Percentiles rank a stretch among this genome's conserved stretches.
Evolutionary conservation across 2,888 invertebrate genomes (phyloP).

Genomic region (Lamellibrachia columna): DNA sequence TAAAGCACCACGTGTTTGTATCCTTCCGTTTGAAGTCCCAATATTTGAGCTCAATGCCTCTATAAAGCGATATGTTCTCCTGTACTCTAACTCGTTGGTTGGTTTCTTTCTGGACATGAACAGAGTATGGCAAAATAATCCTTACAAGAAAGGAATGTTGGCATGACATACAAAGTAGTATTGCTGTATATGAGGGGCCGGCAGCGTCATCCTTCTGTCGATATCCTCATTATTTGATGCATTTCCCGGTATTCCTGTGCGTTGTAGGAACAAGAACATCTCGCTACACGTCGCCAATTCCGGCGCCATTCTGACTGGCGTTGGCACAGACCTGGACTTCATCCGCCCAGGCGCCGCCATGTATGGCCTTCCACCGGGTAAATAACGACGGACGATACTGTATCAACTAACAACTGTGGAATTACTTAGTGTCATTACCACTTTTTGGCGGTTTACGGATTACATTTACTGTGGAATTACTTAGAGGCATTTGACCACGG

Average conservation of each 20-base stretch:
- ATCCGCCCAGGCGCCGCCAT: constrained; percentile 52
- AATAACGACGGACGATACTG: background rate
- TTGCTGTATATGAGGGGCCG: background rate
- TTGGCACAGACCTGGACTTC: constrained; percentile 50
- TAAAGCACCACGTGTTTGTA: too few relatives aligned
- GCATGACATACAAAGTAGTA: background rate
- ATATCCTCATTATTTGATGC: background rate
- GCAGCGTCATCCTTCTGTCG: background rate
- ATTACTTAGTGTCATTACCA: background rate
- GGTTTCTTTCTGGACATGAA: background rate
- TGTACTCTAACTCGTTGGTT: background rate
- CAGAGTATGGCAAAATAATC: background rate
- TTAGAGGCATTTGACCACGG: too few relatives aligned
- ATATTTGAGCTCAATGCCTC: too few relatives aligned
- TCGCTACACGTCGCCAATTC: constrained; percentile 49
- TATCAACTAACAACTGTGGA: background rate
- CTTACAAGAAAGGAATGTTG: background rate
- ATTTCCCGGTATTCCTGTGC: background rate
- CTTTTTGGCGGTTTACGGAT: too few relatives aligned
- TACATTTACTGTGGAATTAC: too few relatives aligned
- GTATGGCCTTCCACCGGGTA: constrained; percentile 50
- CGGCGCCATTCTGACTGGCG: constrained; percentile 46
- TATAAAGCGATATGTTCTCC: too few relatives aligned
- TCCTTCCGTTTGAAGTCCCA: too few relatives aligned
- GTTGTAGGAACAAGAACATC: background rate